Percentiles rank a stretch among this genome's conserved stretches.
phyloP scores from a whole-genome alignment of 2,797 vertebrate genomes.

The Adelosebastes latens region DNA sequence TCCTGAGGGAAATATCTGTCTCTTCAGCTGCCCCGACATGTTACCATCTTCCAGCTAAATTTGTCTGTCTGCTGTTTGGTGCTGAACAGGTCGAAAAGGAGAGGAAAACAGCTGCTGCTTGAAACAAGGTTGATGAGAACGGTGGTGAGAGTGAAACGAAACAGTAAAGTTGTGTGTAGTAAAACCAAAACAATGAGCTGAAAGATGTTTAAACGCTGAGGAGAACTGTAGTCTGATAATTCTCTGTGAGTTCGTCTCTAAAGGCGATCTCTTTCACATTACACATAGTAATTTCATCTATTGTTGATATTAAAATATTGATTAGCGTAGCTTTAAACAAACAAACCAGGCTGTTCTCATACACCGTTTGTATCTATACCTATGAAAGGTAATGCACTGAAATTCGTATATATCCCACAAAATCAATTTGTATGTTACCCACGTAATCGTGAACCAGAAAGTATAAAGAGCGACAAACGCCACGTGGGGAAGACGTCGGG shows the following conservation, averaged over 20 bases:
- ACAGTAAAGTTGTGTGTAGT: background rate
- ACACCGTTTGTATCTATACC: too few species aligned
- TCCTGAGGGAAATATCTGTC: background rate
- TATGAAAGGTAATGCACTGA: too few species aligned
- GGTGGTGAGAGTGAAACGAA: background rate
- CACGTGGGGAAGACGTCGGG: too few species aligned
- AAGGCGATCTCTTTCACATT: background rate
- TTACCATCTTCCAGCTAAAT: background rate
- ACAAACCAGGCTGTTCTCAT: too few species aligned
- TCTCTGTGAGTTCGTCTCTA: background rate
- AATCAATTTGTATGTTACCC: too few species aligned
- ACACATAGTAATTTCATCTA: background rate
- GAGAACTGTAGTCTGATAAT: background rate
- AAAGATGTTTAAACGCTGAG: background rate
- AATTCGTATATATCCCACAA: too few species aligned
- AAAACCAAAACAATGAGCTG: background rate
- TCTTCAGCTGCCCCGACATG: background rate
- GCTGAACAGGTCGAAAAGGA: background rate
- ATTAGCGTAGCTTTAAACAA: too few species aligned
- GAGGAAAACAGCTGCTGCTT: background rate
- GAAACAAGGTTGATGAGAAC: background rate
- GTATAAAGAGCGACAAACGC: too few species aligned
- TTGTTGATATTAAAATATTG: background rate
- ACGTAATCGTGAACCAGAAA: too few species aligned
- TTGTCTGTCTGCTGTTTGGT: background rate